Conservation (phyloP, 2,888 invertebrate species). For the Callyntrura sp. region DNA sequence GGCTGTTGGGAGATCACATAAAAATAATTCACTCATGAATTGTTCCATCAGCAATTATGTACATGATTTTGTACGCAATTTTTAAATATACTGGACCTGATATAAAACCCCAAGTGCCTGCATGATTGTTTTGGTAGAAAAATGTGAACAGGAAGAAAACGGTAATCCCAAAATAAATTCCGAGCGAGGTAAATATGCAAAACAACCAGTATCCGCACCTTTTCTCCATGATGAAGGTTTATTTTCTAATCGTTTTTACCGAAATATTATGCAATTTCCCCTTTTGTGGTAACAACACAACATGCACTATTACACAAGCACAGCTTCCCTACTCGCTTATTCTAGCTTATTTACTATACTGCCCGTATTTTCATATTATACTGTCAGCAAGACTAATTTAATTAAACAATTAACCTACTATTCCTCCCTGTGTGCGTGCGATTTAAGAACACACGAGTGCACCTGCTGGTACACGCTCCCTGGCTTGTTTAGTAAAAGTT, state of each 20-base stretch:
- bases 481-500: background rate
- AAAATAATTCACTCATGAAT: conserved; percentile 1
- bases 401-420: too few relatives aligned
- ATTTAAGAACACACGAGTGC: background rate
- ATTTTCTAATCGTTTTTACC: background rate
- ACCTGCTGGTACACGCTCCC: background rate
- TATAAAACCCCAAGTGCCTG: conserved; percentile 82
- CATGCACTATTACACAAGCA: background rate
- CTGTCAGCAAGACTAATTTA: background rate
- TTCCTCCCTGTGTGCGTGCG: background rate
- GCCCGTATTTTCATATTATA: too few relatives aligned
- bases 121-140: conserved; percentile 82
- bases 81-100: conserved; percentile 78
- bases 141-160: conserved; percentile 83
- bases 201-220: conserved; percentile 80
- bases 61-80: too few relatives aligned
- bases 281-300: too few relatives aligned
- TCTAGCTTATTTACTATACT: too few relatives aligned
- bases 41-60: background rate
- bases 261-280: too few relatives aligned
- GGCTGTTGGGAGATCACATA: conserved; percentile 69
- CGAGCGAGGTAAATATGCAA: conserved; percentile 76
- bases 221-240: conserved; percentile 75
- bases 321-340: background rate
- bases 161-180: conserved; percentile 82